phyloP scores from a whole-genome alignment of 1,140 invertebrate species.

The Sesamia nonagrioides region DNA sequence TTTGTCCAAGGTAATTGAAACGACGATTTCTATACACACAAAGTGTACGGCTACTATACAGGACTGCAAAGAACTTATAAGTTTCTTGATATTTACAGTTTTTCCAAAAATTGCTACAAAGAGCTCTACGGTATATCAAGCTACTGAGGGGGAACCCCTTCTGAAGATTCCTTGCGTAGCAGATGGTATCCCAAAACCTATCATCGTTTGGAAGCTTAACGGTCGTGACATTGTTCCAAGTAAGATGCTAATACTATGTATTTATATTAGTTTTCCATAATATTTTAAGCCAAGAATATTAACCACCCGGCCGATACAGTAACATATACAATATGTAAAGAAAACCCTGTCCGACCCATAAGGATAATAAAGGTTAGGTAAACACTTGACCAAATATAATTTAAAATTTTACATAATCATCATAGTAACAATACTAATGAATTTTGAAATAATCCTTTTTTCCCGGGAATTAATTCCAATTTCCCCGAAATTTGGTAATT shows the following conservation, averaged over 20 bases:
- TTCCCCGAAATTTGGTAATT: too few relatives aligned
- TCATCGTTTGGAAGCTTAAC: conserved; percentile 8
- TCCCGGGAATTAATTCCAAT: too few relatives aligned
- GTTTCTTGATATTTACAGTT: conserved; percentile 2
- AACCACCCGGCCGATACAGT: too few relatives aligned
- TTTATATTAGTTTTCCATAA: neutral
- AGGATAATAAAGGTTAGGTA: too few relatives aligned
- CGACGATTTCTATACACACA: neutral
- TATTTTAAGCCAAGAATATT: neutral
- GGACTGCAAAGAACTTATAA: neutral
- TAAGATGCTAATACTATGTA: neutral
- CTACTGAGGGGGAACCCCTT: neutral
- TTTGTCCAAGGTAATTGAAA: conserved; percentile 45
- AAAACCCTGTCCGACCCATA: too few relatives aligned
- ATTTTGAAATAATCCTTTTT: too few relatives aligned
- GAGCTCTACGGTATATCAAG: neutral
- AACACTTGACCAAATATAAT: too few relatives aligned
- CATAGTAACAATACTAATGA: too few relatives aligned
- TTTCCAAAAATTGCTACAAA: conserved; percentile 9
- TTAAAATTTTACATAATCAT: too few relatives aligned
- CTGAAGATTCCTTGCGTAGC: conserved; percentile 29
- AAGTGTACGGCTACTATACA: neutral
- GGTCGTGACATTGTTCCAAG: conserved; percentile 4
- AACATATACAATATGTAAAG: neutral
- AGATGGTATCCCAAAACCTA: conserved; percentile 18